Base-by-base conservation (phyloP, 2,113 vertebrate genomes). In the Gulo gulo region DNA sequence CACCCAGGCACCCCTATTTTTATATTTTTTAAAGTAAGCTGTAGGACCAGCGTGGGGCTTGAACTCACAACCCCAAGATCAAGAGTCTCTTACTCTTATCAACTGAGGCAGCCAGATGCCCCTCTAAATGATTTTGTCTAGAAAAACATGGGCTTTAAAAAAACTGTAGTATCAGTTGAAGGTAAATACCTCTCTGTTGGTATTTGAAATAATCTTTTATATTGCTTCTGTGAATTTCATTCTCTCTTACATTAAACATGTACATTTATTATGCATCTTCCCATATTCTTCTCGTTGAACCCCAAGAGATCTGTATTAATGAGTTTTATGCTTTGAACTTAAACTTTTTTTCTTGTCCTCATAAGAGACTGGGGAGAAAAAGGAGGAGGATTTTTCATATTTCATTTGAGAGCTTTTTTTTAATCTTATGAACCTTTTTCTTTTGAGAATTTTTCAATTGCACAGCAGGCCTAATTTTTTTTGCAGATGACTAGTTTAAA, bases 271-370 rank as follows among this genome's bases (percentile, higher is more conserved):
- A 20, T 84, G 2, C 7, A 21, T 42, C 47, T 89, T 36, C n/a
- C 16, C 26, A 13, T 23, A 24, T 45, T 20, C 16, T 45, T 20
- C 16, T 83, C 47, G 39, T 88, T 80, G 83, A 94, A 73, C 24
- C 45, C 63, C 24, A 73, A 42, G 45, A 29, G 52, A 55, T 83
- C 24, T 87, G n/a, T 87, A 42, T 88, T 95, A 93, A 79, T 83
- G n/a, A 92, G 31, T 94, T 74, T 86, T 78, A 76, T 65, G 74
- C 78, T 95, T 96, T 96, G 89, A 97, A 67, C 36, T 92, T 81
- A 59, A 80, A 11, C 13, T 59, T 9, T 50, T 71, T 93, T 86
- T 34, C 42, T 84, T 83, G 31, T 78, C n/a, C 45, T 91, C 55
- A 63, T 34, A 95, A 92, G 78, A 97, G 59, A 50, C 65, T 23